Conservation (phyloP, 92 coral and sea anemone species). For the Galaxea fascicularis region DNA sequence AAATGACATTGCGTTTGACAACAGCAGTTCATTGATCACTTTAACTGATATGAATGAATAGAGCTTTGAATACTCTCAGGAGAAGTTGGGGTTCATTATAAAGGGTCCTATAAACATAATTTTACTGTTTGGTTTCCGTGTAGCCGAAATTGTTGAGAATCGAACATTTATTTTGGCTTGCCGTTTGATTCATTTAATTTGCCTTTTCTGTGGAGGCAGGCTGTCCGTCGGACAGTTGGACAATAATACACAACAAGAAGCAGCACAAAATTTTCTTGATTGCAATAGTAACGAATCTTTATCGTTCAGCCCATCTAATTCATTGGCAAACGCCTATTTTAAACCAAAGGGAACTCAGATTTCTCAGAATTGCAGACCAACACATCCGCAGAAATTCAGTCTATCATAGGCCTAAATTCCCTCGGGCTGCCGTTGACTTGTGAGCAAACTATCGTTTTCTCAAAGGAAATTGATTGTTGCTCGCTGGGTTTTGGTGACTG, state of each 20-base stretch:
- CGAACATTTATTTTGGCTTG: not conserved
- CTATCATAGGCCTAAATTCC: too few relatives aligned
- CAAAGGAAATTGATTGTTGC: constrained; percentile 15
- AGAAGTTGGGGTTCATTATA: not conserved
- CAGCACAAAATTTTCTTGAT: not conserved
- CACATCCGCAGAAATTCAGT: not conserved
- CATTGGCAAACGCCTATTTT: too few relatives aligned
- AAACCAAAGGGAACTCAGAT: not conserved
- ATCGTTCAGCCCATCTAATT: too few relatives aligned
- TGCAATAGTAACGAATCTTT: not conserved
- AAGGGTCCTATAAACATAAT: not conserved
- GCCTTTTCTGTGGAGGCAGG: too few relatives aligned
- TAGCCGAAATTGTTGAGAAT: not conserved
- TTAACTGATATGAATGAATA: not conserved
- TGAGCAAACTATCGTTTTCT: constrained; percentile 10
- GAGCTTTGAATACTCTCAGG: not conserved
- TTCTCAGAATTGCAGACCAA: not conserved
- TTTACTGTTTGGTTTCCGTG: not conserved
- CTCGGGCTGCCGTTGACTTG: too few relatives aligned
- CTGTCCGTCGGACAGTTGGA: too few relatives aligned
- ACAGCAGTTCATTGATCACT: not conserved
- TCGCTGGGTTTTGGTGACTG: not conserved
- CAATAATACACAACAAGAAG: too few relatives aligned
- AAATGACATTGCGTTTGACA: not conserved
- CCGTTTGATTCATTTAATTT: not conserved